These are phyloP conservation scores for Melieria picta DNA, from an alignment of 2,888 invertebrate species.

Conservation along the genomic window DNA sequence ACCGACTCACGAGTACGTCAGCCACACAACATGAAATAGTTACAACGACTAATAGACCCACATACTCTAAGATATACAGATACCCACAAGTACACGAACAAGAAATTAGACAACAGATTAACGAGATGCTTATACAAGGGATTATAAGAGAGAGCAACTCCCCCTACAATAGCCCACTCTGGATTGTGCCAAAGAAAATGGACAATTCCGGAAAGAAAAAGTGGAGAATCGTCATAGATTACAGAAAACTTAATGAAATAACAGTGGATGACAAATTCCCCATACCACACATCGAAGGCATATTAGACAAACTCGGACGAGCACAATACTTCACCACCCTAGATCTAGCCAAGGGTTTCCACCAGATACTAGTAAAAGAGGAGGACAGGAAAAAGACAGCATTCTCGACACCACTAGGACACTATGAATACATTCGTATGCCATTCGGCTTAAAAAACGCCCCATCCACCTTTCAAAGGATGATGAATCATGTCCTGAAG, in stretches of 20 bases:
- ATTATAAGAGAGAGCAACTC: too few species aligned
- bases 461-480: background rate
- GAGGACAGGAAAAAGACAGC: slow-evolving; percentile 44
- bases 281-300: slow-evolving; percentile 12
- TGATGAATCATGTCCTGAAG: slow-evolving; percentile 6
- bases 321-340: slow-evolving; percentile 11
- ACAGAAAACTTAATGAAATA: slow-evolving; percentile 36
- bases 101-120: too few species aligned
- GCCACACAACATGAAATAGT: slow-evolving; percentile 3
- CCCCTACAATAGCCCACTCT: too few species aligned
- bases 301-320: slow-evolving; percentile 3
- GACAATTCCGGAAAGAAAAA: slow-evolving; percentile 2
- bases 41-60: background rate
- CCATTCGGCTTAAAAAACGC: slow-evolving; percentile 17
- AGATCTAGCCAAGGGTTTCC: slow-evolving; percentile 20
- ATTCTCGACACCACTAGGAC: slow-evolving; percentile 41
- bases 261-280: slow-evolving; percentile 38
- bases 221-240: slow-evolving; percentile 15
- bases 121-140: too few species aligned
- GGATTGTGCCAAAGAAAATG: background rate
- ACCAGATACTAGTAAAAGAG: slow-evolving; percentile 25
- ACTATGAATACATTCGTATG: slow-evolving; percentile 32
- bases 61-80: background rate
- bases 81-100: too few species aligned
- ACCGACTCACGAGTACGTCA: background rate